phyloP scores from a whole-genome alignment of 2,113 vertebrate species.

The Manacus vitellinus region DNA sequence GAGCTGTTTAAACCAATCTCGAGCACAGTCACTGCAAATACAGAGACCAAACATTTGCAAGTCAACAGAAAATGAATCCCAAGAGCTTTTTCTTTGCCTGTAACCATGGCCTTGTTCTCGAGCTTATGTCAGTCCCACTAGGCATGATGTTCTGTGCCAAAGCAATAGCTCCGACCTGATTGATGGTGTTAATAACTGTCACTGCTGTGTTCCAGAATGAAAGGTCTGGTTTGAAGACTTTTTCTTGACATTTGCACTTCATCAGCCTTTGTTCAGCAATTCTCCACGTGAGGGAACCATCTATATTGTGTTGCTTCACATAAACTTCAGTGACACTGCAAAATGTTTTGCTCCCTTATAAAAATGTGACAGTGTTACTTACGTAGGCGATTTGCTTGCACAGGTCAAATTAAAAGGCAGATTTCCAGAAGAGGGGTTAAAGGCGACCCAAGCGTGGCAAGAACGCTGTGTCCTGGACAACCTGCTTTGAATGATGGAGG shows the following conservation, averaged over 20 bases:
- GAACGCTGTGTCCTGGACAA: background rate
- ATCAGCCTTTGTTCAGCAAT: constrained; percentile 65
- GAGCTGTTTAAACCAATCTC: background rate
- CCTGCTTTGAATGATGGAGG: background rate
- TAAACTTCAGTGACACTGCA: constrained; percentile 29
- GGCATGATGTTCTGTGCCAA: background rate
- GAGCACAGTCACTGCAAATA: background rate
- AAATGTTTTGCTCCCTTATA: constrained; percentile 9
- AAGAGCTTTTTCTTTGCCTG: background rate
- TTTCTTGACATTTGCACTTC: constrained; percentile 59
- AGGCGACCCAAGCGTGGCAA: background rate
- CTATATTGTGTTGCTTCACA: constrained; percentile 37
- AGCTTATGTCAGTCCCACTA: constrained; percentile 30
- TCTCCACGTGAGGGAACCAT: constrained; percentile 32
- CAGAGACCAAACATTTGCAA: constrained; percentile 20
- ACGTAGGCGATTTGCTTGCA: background rate
- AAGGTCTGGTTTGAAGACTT: constrained; percentile 63
- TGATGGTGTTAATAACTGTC: constrained; percentile 69
- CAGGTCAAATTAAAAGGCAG: constrained; percentile 26
- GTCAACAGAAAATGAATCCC: constrained; percentile 41
- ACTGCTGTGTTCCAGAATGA: constrained; percentile 30
- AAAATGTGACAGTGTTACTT: constrained; percentile 21
- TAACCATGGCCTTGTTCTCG: background rate
- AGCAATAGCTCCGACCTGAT: constrained; percentile 36
- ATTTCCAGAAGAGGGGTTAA: background rate